Evolutionary conservation across 2,113 vertebrate species (phyloP).

Genomic region (Cynopterus brachyotis): DNA sequence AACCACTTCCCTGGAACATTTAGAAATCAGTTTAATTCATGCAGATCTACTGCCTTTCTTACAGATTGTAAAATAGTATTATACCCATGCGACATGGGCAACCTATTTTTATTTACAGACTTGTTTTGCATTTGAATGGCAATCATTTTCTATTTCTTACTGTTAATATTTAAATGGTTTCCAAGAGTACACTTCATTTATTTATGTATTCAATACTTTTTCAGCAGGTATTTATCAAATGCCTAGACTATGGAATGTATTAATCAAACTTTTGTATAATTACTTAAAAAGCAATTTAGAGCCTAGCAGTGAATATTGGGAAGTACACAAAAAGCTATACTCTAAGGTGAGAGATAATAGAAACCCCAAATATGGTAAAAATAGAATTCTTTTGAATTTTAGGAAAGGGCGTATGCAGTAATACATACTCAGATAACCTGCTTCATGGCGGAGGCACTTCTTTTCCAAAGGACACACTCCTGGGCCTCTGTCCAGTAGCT

Average conservation of each 20-base stretch:
- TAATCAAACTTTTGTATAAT: background rate
- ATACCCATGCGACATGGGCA: background rate
- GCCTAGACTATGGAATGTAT: background rate
- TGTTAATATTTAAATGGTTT: background rate
- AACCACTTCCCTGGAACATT: background rate
- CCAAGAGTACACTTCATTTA: background rate
- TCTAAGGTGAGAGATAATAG: background rate
- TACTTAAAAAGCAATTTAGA: background rate
- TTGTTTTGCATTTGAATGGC: background rate
- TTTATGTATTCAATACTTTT: background rate
- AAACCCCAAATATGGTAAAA: background rate
- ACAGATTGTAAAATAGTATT: background rate
- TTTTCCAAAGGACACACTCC: background rate
- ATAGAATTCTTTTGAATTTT: background rate
- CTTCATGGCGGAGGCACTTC: fast-evolving
- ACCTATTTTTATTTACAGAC: background rate
- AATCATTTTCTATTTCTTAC: background rate
- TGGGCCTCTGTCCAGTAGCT: background rate
- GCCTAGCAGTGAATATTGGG: background rate
- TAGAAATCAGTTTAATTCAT: background rate
- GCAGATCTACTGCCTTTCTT: background rate
- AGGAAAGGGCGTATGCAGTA: background rate
- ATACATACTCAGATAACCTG: no score
- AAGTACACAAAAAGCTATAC: background rate
- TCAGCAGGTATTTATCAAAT: background rate